Evolutionary conservation across 2,888 invertebrate genomes (phyloP).

Genomic region (Scaptomyza flava): DNA sequence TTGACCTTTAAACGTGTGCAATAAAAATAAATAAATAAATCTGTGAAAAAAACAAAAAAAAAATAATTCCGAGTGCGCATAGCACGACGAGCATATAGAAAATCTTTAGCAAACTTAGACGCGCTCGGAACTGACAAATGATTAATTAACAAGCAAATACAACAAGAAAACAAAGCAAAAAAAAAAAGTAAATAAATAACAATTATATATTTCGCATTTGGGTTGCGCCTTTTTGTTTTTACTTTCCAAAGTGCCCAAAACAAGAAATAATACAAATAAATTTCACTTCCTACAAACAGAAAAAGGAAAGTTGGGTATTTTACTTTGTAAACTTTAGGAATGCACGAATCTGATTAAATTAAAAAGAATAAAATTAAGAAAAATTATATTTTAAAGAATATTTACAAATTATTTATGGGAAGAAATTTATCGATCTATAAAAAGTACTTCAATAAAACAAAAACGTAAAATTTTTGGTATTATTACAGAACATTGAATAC

Average conservation of each 20-base stretch:
- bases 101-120: conserved; percentile 31
- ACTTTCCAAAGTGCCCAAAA: conserved; percentile 37
- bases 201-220: conserved; percentile 3
- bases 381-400: neutral
- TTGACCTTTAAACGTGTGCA: conserved; percentile 65
- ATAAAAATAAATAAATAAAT: conserved; percentile 63
- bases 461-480: too few species aligned
- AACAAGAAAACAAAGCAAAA: conserved; percentile 30
- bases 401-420: neutral
- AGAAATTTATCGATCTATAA: neutral
- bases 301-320: conserved; percentile 16
- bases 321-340: neutral
- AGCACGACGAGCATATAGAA: conserved; percentile 16
- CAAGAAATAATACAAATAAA: conserved; percentile 17
- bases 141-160: conserved; percentile 59
- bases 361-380: too few species aligned
- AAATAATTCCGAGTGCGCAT: conserved; percentile 22
- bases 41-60: conserved; percentile 31
- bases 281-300: conserved; percentile 37
- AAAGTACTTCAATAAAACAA: too few species aligned
- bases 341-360: too few species aligned
- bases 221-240: neutral
- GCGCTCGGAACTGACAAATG: conserved; percentile 58
- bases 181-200: neutral
- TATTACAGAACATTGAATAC: too few species aligned